Percentiles rank a stretch among this genome's conserved stretches.
phyloP scores from a whole-genome alignment of 2,113 vertebrate genomes.

The Lamprologus tigripictilis region DNA sequence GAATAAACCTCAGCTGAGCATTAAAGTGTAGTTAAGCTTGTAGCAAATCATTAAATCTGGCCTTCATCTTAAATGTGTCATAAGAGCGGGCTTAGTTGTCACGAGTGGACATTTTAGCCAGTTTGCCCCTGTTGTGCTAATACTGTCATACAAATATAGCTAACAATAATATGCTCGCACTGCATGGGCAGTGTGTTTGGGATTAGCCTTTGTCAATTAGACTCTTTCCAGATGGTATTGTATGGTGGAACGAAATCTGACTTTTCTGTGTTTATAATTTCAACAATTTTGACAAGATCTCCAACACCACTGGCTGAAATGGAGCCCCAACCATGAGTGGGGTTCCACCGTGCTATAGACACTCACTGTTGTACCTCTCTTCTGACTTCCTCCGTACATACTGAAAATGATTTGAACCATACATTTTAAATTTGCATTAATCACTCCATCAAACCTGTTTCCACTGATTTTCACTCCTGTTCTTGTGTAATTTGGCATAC shows the following conservation, averaged over 20 bases:
- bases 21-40: background rate
- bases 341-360: background rate
- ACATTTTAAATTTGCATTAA: background rate
- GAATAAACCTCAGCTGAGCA: background rate
- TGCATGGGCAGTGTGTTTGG: background rate
- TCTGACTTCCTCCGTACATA: background rate
- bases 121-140: background rate
- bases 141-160: background rate
- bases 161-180: background rate
- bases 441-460: background rate
- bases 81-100: background rate
- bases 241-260: background rate
- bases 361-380: background rate
- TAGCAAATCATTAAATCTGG: background rate
- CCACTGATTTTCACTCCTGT: background rate
- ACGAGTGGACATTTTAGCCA: background rate
- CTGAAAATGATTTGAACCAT: background rate
- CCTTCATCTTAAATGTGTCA: background rate
- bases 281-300: background rate
- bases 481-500: background rate
- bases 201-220: background rate
- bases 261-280: background rate
- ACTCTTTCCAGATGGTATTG: background rate
- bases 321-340: background rate
- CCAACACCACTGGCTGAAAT: background rate